Percentiles rank a stretch among this genome's conserved stretches.
phyloP scores from a whole-genome alignment of 2,888 invertebrate genomes.

The Platerodrilus igneus region DNA sequence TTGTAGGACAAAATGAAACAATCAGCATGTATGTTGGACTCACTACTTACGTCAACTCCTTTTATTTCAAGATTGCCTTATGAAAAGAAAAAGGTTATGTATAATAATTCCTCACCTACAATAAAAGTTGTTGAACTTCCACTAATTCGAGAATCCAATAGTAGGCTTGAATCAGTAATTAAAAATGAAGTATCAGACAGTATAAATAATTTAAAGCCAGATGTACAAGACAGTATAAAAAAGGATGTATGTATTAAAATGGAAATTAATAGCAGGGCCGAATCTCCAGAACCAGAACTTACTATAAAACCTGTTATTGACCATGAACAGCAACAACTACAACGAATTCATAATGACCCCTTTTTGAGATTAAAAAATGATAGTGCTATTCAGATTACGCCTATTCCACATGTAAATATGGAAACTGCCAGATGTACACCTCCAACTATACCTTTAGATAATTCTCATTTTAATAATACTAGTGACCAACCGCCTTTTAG shows the following conservation, averaged over 20 bases:
- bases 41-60: slow-evolving; percentile 53
- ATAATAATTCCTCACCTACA: background rate
- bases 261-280: slow-evolving; percentile 24
- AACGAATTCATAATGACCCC: slow-evolving; percentile 19
- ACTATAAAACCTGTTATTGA: slow-evolving; percentile 28
- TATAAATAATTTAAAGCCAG: too few species aligned
- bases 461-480: slow-evolving; percentile 10
- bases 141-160: slow-evolving; percentile 51
- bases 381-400: slow-evolving; percentile 32
- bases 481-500: slow-evolving; percentile 14
- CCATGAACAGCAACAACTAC: slow-evolving; percentile 23
- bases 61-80: slow-evolving; percentile 16
- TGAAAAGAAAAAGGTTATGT: slow-evolving; percentile 12
- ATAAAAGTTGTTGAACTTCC: slow-evolving; percentile 44
- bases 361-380: slow-evolving; percentile 27
- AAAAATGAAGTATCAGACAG: too few species aligned
- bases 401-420: slow-evolving; percentile 27
- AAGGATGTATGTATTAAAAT: slow-evolving; percentile 1
- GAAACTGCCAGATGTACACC: slow-evolving; percentile 10
- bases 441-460: slow-evolving; percentile 15
- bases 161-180: too few species aligned
- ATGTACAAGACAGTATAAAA: slow-evolving; percentile 1
- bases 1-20: slow-evolving; percentile 57
- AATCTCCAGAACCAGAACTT: slow-evolving; percentile 28
- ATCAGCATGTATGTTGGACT: slow-evolving; percentile 56